Percentiles rank a stretch among this genome's conserved stretches.
Evolutionary conservation across 2,888 invertebrate genomes (phyloP).

Genomic region (Lycia hirtaria): DNA sequence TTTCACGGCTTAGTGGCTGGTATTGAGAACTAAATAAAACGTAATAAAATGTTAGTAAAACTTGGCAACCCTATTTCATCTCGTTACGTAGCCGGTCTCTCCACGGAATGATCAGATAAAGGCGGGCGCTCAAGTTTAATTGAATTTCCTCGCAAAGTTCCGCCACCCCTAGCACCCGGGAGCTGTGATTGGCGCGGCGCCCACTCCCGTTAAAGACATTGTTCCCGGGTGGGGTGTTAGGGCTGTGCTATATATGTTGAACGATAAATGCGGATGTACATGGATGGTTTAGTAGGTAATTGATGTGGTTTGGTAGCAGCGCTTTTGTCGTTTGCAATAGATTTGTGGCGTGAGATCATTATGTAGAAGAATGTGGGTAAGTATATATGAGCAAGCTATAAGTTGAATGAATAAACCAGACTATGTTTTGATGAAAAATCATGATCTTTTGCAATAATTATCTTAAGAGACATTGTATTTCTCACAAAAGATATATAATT

Average conservation of each 20-base stretch:
- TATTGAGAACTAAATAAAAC: not conserved
- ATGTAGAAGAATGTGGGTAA: not conserved
- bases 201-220: constrained; percentile 73
- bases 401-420: too few species aligned
- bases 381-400: too few species aligned
- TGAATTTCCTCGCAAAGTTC: constrained; percentile 82
- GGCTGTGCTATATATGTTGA: constrained; percentile 45
- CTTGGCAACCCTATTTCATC: constrained; percentile 63
- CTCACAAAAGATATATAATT: too few species aligned
- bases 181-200: constrained; percentile 75
- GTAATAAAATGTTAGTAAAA: not conserved
- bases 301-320: constrained; percentile 33
- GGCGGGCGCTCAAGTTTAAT: constrained; percentile 83
- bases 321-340: constrained; percentile 25
- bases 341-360: not conserved
- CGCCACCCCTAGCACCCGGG: constrained; percentile 68
- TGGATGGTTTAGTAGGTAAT: constrained; percentile 46
- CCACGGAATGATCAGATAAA: constrained; percentile 80
- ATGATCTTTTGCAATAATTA: too few species aligned
- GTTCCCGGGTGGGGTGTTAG: constrained; percentile 57
- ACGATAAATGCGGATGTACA: constrained; percentile 42
- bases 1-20: too few species aligned
- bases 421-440: too few species aligned
- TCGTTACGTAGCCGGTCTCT: constrained; percentile 77
- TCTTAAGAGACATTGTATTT: too few species aligned